Conservation (phyloP, 1,140 invertebrate genomes). For the Chrysoperla carnea region DNA sequence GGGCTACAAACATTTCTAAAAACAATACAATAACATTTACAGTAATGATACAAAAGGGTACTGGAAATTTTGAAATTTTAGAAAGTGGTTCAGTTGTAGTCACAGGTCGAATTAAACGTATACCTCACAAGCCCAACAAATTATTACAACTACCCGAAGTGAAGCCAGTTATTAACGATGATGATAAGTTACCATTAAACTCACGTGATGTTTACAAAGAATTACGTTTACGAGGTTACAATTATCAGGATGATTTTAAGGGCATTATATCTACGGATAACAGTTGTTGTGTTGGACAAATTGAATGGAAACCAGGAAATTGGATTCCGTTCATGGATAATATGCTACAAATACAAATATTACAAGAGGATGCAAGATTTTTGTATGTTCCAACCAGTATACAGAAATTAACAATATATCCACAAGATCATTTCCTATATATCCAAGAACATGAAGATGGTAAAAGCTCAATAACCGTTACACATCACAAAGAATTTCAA, state of each 20-base stretch:
- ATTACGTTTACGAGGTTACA: constrained; percentile 74
- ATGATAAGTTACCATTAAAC: constrained; percentile 24
- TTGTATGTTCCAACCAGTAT: constrained; percentile 76
- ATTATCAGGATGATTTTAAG: constrained; percentile 39
- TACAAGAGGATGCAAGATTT: constrained; percentile 51
- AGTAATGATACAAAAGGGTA: constrained; percentile 65
- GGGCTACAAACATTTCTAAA: constrained; percentile 63
- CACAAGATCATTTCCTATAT: constrained; percentile 38
- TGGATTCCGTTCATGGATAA: constrained; percentile 90
- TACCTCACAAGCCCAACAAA: neutral
- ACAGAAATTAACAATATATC: constrained; percentile 60
- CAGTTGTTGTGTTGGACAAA: constrained; percentile 21
- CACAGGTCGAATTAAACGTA: constrained; percentile 1
- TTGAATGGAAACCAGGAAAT: constrained; percentile 50
- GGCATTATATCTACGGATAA: neutral
- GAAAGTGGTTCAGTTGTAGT: neutral
- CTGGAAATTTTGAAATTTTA: constrained; percentile 57
- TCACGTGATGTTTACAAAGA: constrained; percentile 83
- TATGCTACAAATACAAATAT: constrained; percentile 73
- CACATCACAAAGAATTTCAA: too few relatives aligned
- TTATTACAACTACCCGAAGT: constrained; percentile 20
- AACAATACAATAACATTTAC: constrained; percentile 49
- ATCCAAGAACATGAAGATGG: constrained; percentile 4
- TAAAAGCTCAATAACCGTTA: too few relatives aligned
- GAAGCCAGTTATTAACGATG: constrained; percentile 20